A percentile compares a stretch with the other conserved stretches of the same genome.
Conservation (phyloP, 2,888 invertebrate species). For the Heteromurus nitidus region DNA sequence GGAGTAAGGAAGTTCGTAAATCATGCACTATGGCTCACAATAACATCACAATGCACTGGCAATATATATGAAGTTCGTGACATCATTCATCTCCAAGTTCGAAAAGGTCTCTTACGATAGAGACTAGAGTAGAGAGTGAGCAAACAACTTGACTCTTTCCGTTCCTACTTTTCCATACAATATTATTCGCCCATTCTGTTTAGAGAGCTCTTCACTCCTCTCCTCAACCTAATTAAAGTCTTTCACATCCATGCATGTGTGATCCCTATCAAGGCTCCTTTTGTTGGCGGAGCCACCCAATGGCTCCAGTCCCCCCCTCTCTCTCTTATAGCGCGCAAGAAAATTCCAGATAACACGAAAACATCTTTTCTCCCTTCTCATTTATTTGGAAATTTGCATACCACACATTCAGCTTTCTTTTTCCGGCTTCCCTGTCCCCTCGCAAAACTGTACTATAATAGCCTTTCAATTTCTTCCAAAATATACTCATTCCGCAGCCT, state of each 20-base stretch:
- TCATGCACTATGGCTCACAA: constrained; percentile 47
- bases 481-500: not conserved
- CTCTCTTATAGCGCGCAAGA: not conserved
- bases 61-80: constrained; percentile 38
- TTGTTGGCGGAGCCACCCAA: constrained; percentile 21
- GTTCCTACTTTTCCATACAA: constrained; percentile 47
- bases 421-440: not conserved
- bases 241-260: constrained; percentile 59
- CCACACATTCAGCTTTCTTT: constrained; percentile 11
- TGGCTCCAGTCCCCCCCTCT: not conserved
- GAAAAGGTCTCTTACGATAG: not conserved
- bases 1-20: constrained; percentile 60
- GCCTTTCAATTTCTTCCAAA: constrained; percentile 25
- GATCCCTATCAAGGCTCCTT: constrained; percentile 53
- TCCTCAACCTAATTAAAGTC: constrained; percentile 62
- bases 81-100: constrained; percentile 47
- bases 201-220: constrained; percentile 55
- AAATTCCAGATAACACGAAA: constrained; percentile 18
- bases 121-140: constrained; percentile 27
- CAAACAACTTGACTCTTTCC: constrained; percentile 57
- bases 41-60: constrained; percentile 18
- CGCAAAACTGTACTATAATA: constrained; percentile 16
- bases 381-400: constrained; percentile 53
- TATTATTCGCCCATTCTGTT: constrained; percentile 54
- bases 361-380: constrained; percentile 41